Base-by-base conservation (phyloP, 1,140 invertebrate species). In the Pantala flavescens region DNA sequence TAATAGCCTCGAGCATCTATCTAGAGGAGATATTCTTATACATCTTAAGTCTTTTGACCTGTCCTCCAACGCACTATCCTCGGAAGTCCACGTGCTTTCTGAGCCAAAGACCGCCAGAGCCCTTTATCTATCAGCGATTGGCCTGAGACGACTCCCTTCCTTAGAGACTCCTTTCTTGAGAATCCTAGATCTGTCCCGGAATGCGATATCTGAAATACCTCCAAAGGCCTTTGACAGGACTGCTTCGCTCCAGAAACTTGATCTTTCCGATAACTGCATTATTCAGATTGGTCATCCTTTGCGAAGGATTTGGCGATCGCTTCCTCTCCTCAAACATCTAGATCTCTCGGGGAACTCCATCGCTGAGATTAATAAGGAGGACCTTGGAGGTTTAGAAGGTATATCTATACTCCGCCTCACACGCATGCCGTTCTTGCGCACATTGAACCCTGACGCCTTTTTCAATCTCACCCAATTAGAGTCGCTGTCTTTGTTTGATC, bases 121-220 rank as follows among this genome's bases (percentile, higher is more conserved):
- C 71, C 82, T 97, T 12, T 94, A 93, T 81, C 82, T 97, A 24
- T 92, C 93, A 0, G 88, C 89, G 63, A 93, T 91, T 1, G 90
- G 91, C 14, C 84, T 86, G 0, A 86, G 89, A 55, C 43, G 14
- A 28, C 71, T 82, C 43, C 82, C 84, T 21, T 73, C 78, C 11
- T 80, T 97, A 23, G 95, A 96, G 84, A 95, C 92, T 28, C 94
- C 94, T 9, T 97, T 96, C 79, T 84, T 97, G 49, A 88, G 90
- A 76, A 82, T 84, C 74, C 82, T 97, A n/a, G 95, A 96, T 83
- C 79, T 96, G 10, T 94, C 93, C 0, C 82, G 86, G 36, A 97
- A 97, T 80, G 86, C 88, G 71, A 89, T 97, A 28, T 83, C 83
- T 0, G 83, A 85, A 43, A 82, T 96, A 10, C 84, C 87, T 21